Evolutionary conservation across 2,113 vertebrate genomes (phyloP), one percentile per base, ranked within the genome.

Genomic region (Ophiodon elongatus): DNA sequence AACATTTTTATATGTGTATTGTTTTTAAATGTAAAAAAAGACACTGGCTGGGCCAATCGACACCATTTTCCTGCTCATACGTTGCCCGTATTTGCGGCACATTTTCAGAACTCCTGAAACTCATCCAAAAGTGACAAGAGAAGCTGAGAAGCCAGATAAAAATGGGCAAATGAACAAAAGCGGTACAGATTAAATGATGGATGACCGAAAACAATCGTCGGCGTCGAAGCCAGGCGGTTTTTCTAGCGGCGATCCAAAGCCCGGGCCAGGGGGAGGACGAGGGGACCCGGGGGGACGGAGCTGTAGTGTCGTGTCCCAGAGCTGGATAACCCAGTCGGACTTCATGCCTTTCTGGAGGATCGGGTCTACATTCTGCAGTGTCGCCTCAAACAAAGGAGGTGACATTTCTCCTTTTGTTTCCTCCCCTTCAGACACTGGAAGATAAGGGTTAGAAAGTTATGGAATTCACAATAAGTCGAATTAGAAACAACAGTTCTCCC

Each of bases 191-290:
- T 43, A 29, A n/a, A 9, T 23, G 43, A 73, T 5, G 54, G n/a
- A 73, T 33, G 69, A 83, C 29, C 57, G 59, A 23, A 73, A 45
- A 59, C 43, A 45, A 56, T 82, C 29, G 11, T 67, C 60, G 25
- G 23, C 15, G 29, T 73, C 17, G 21, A 3, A 31, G 25, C 17
- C 41, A 43, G 41, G 2, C 39, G 43, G 8, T 2, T 41, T 54
- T n/a, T n/a, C 2, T 31, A 19, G 45, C 8, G 17, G 17, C 6
- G n/a, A 65, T 57, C 15, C 31, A 60, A 80, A 66, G 57, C 37
- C 10, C 1, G 29, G 25, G 8, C 19, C 17, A 11, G 13, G 27
- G 17, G 35, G 35, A 25, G 10, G 60, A 52, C 13, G 4, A 50
- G 72, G 59, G 47, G 33, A 60, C 47, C 9, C 13, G 47, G 21